A percentile compares a stretch with the other conserved stretches of the same genome.
These are phyloP conservation scores for Spodoptera littoralis DNA, from an alignment of 2,888 invertebrate genomes.

Conservation along the genomic window DNA sequence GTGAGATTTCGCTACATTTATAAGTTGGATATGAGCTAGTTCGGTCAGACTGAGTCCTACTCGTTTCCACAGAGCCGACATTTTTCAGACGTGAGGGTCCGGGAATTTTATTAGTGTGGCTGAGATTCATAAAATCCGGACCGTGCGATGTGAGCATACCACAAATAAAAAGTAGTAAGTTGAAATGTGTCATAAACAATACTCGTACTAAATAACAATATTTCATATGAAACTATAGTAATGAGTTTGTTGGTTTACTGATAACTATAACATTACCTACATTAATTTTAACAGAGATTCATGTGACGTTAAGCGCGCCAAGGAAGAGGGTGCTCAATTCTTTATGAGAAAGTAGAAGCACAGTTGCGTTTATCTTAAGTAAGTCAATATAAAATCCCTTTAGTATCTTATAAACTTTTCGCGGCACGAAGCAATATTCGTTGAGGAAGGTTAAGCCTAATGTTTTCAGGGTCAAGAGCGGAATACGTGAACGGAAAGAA, in stretches of 20 bases:
- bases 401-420: slow-evolving; percentile 35
- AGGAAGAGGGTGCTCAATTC: background rate
- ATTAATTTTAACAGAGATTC: background rate
- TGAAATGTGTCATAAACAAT: too few species aligned
- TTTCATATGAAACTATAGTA: too few species aligned
- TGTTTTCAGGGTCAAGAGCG: slow-evolving; percentile 48
- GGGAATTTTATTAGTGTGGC: slow-evolving; percentile 4
- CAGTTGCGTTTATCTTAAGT: slow-evolving; percentile 15
- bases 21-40: slow-evolving; percentile 24
- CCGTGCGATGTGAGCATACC: slow-evolving; percentile 7
- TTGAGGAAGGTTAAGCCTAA: slow-evolving; percentile 51
- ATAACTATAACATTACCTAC: background rate
- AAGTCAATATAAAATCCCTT: slow-evolving; percentile 26
- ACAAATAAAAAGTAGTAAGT: background rate
- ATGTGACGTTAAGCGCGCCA: background rate
- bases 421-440: slow-evolving; percentile 41
- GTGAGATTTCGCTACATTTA: slow-evolving; percentile 39
- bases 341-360: slow-evolving; percentile 6
- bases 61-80: slow-evolving; percentile 20
- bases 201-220: too few species aligned
- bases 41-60: slow-evolving; percentile 6
- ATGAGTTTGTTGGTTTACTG: too few species aligned
- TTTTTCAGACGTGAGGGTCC: slow-evolving; percentile 12
- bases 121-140: slow-evolving; percentile 9
- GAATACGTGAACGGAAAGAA: slow-evolving; percentile 41